A percentile compares a stretch with the other conserved stretches of the same genome.
Conservation (phyloP, 2,888 invertebrate species). For the Harpalus rufipes region DNA sequence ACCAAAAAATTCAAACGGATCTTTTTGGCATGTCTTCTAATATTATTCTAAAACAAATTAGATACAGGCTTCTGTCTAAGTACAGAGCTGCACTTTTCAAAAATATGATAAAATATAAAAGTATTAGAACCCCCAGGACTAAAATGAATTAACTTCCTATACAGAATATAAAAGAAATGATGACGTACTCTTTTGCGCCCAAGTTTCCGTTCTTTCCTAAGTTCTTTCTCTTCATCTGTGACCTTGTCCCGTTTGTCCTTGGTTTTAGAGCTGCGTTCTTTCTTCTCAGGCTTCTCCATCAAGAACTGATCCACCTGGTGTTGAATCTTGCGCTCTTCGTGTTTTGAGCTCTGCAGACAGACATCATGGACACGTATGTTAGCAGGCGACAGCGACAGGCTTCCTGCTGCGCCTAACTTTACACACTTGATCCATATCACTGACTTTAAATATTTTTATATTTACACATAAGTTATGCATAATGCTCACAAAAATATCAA, state of each 20-base stretch:
- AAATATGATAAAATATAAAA: no score
- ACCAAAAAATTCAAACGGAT: no score
- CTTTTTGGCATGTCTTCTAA: no score
- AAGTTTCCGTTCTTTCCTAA: slow-evolving; percentile 89
- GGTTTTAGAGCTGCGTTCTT: slow-evolving; percentile 78
- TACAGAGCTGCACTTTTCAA: no score
- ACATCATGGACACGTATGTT: slow-evolving; percentile 72
- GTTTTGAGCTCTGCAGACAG: slow-evolving; percentile 77
- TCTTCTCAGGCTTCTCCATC: slow-evolving; percentile 77
- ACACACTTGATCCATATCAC: slow-evolving; percentile 66
- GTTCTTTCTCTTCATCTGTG: slow-evolving; percentile 89
- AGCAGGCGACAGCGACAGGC: slow-evolving; percentile 55
- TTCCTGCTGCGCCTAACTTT: slow-evolving; percentile 57
- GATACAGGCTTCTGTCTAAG: no score
- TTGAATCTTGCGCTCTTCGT: slow-evolving; percentile 76
- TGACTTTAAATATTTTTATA: slow-evolving; percentile 49
- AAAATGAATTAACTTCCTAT: no score
- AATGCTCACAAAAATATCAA: slow-evolving; percentile 39
- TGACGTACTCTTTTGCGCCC: slow-evolving; percentile 86
- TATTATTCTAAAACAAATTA: no score
- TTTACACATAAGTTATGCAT: slow-evolving; percentile 14
- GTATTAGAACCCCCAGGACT: no score
- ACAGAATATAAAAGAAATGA: neutral
- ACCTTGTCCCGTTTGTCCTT: slow-evolving; percentile 83
- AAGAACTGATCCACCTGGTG: slow-evolving; percentile 73